These are phyloP conservation scores for Ophion slaviceki DNA, from an alignment of 2,888 invertebrate species.

Conservation along the genomic window DNA sequence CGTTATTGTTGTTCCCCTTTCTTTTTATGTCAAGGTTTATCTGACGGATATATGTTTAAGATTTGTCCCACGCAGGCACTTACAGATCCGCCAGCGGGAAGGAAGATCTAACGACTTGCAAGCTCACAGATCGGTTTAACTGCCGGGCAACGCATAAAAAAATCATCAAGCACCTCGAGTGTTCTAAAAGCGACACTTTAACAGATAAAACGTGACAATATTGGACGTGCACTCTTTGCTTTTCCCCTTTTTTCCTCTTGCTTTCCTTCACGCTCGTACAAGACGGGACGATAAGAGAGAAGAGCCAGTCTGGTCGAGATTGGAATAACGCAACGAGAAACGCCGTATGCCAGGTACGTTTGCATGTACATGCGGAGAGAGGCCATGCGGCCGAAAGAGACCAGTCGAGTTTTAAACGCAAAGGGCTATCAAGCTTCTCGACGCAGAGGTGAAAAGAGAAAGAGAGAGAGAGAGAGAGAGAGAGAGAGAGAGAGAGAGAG, in stretches of 20 bases:
- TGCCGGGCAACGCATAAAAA: slow-evolving; percentile 5
- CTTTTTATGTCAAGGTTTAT: too few species aligned
- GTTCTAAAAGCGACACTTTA: slow-evolving; percentile 3
- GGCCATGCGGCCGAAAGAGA: slow-evolving; percentile 24
- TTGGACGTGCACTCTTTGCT: neutral
- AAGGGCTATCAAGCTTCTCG: slow-evolving; percentile 35
- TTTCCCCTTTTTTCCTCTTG: neutral
- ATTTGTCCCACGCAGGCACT: too few species aligned
- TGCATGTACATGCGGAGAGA: slow-evolving; percentile 10
- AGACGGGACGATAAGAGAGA: slow-evolving; percentile 4
- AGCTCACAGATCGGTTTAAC: slow-evolving; percentile 20
- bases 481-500: neutral
- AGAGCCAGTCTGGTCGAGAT: slow-evolving; percentile 12
- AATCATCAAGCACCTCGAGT: slow-evolving; percentile 25
- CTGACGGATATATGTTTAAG: too few species aligned
- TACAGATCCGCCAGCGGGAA: too few species aligned
- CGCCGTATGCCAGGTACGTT: neutral
- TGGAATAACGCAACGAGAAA: slow-evolving; percentile 23
- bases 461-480: neutral
- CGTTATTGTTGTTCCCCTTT: too few species aligned
- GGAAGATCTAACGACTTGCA: too few species aligned
- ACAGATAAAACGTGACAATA: slow-evolving; percentile 25
- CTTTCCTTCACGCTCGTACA: neutral
- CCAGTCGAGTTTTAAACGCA: slow-evolving; percentile 20
- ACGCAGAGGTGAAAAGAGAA: neutral